A percentile compares a stretch with the other conserved stretches of the same genome.
These are phyloP conservation scores for Brachylomia viminalis DNA, from an alignment of 2,888 invertebrate genomes.

Conservation along the genomic window DNA sequence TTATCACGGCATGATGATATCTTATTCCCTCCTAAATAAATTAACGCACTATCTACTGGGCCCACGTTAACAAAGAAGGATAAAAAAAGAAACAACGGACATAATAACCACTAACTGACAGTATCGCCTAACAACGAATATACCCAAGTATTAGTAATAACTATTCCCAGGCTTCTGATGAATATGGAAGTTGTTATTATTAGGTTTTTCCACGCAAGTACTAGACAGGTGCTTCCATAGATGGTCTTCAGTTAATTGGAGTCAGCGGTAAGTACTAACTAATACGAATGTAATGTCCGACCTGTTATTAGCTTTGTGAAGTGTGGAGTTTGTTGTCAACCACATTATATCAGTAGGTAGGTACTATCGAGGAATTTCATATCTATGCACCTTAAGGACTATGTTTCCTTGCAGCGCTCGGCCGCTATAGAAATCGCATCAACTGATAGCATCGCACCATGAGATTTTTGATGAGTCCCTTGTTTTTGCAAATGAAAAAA, in stretches of 20 bases:
- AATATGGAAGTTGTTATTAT: conserved; percentile 27
- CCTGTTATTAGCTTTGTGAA: conserved; percentile 18
- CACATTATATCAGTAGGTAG: not conserved
- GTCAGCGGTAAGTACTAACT: conserved; percentile 20
- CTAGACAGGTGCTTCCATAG: conserved; percentile 3
- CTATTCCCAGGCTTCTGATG: conserved; percentile 31
- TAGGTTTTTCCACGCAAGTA: conserved; percentile 38
- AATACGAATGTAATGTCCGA: conserved; percentile 24
- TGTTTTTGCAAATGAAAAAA: too few relatives aligned
- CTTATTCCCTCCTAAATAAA: too few relatives aligned
- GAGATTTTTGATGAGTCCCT: too few relatives aligned
- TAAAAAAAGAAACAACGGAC: not conserved
- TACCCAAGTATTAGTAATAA: not conserved
- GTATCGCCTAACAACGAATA: not conserved
- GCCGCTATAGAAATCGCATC: too few relatives aligned
- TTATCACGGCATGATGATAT: too few relatives aligned
- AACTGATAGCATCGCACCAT: too few relatives aligned
- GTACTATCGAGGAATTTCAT: too few relatives aligned
- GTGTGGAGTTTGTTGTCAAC: not conserved
- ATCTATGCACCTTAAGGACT: too few relatives aligned
- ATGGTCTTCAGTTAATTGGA: conserved; percentile 30
- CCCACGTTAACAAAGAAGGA: not conserved
- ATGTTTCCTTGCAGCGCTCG: too few relatives aligned
- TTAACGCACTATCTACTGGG: too few relatives aligned
- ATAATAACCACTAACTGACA: not conserved